These are phyloP conservation scores for Euleptes europaea DNA, from an alignment of 2,113 vertebrate genomes.

Conservation along the genomic window DNA sequence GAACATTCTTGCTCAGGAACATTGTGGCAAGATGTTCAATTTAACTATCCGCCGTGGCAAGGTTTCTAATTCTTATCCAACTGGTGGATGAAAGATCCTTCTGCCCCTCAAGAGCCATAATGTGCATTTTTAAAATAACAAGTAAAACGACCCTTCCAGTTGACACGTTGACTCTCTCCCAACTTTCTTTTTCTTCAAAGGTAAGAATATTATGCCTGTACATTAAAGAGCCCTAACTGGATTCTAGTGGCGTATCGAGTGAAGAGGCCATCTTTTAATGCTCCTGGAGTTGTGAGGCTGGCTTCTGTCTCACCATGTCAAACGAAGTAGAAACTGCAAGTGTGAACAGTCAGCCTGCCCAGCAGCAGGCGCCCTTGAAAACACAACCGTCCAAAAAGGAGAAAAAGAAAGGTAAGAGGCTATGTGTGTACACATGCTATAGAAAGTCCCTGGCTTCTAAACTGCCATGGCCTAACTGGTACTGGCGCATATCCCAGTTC, in stretches of 20 bases:
- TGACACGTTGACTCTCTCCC: background rate
- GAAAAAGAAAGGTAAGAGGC: slow-evolving; percentile 84
- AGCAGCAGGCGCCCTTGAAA: slow-evolving; percentile 65
- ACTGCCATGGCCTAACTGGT: no score
- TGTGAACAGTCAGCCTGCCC: slow-evolving; percentile 70
- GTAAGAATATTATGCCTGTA: slow-evolving; percentile 1
- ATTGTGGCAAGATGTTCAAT: no score
- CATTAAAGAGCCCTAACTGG: slow-evolving; percentile 45
- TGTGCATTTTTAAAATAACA: no score
- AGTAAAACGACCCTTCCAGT: background rate
- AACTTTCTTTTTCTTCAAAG: slow-evolving; percentile 1
- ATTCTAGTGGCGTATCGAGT: background rate
- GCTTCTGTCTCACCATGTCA: slow-evolving; percentile 79
- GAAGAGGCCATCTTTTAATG: slow-evolving; percentile 16
- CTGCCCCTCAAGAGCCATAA: no score
- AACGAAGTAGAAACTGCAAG: slow-evolving; percentile 77
- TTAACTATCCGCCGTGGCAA: no score
- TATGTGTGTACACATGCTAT: no score
- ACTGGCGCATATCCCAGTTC: no score
- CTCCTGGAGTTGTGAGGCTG: slow-evolving; percentile 50
- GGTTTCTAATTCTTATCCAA: no score
- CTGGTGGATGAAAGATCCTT: no score
- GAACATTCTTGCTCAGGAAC: no score
- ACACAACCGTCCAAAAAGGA: slow-evolving; percentile 83
- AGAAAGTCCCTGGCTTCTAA: no score